A percentile compares a stretch with the other conserved stretches of the same genome.
These are phyloP conservation scores for Aurelia aurita complex sp. Pacific DNA, from an alignment of 30 jellyfish, hydroid and myxozoan genomes.

Conservation along the genomic window DNA sequence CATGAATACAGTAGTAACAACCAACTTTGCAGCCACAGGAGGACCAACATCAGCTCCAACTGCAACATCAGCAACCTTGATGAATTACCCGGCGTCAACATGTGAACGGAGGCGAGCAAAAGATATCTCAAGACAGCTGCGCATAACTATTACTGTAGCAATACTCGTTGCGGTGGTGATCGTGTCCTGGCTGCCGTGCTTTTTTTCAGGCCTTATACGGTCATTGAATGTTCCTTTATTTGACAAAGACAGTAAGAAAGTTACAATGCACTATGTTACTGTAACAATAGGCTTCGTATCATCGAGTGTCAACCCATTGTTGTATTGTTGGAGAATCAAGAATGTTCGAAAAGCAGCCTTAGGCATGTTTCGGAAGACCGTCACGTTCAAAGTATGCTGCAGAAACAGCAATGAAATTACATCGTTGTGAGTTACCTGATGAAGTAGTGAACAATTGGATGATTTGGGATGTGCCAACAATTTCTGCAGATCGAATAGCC, in stretches of 20 bases:
- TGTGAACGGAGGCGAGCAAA: slow-evolving; percentile 3
- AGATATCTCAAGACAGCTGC: slow-evolving; percentile 44
- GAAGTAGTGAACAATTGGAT: no score
- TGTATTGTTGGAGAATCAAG: slow-evolving; percentile 43
- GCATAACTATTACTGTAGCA: slow-evolving; percentile 43
- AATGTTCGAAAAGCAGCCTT: slow-evolving; percentile 58
- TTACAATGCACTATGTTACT: slow-evolving; percentile 34
- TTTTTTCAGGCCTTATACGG: slow-evolving; percentile 41
- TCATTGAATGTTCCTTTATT: slow-evolving; percentile 15
- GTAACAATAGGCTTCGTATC: slow-evolving; percentile 38
- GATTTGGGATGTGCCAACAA: no score
- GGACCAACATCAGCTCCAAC: not conserved
- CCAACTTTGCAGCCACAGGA: not conserved
- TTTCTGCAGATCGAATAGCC: no score
- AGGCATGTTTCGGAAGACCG: slow-evolving; percentile 4
- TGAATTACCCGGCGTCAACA: not conserved
- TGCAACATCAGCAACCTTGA: not conserved
- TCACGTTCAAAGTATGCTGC: no score
- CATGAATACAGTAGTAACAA: not conserved
- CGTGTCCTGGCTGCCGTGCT: slow-evolving; percentile 53
- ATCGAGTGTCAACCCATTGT: slow-evolving; percentile 54
- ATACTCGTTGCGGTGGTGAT: slow-evolving; percentile 23
- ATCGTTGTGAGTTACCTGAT: no score
- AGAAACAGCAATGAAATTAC: no score
- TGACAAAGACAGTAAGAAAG: slow-evolving; percentile 9